Percentiles rank a stretch among this genome's conserved stretches.
Conservation (phyloP, 2,888 invertebrate genomes). For the Dicycla oo region DNA sequence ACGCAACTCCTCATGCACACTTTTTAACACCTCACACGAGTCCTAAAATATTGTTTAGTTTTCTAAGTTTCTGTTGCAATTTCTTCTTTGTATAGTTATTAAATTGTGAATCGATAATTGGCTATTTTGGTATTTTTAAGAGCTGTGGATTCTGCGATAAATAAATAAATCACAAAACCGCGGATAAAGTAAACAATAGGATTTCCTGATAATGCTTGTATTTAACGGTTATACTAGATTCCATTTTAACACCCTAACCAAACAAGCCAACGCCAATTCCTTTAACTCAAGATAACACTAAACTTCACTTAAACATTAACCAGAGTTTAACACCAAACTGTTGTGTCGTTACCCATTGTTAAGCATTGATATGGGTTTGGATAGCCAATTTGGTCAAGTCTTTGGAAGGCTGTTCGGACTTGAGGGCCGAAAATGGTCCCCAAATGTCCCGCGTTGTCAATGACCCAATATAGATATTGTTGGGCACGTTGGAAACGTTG, state of each 20-base stretch:
- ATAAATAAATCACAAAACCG: too few species aligned
- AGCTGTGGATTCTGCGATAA: too few species aligned
- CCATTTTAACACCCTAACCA: background rate
- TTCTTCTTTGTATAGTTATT: too few species aligned
- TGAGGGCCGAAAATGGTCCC: slow-evolving; percentile 4
- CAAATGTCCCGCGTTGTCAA: background rate
- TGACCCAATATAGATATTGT: background rate
- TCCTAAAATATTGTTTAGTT: too few species aligned
- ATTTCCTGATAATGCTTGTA: background rate
- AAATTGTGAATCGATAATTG: too few species aligned
- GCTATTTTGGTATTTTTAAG: too few species aligned
- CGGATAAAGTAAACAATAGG: too few species aligned
- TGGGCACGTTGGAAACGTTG: background rate
- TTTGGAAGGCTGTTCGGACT: slow-evolving; percentile 4
- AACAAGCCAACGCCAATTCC: background rate
- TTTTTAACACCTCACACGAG: too few species aligned
- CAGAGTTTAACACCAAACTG: slow-evolving; percentile 35
- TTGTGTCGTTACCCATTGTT: slow-evolving; percentile 32
- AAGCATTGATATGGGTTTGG: slow-evolving; percentile 39
- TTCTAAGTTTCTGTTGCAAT: too few species aligned
- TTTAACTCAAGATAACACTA: background rate
- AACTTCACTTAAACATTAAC: slow-evolving; percentile 33
- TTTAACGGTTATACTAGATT: background rate
- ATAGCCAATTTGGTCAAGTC: slow-evolving; percentile 24
- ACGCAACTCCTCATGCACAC: too few species aligned